Percentiles rank a stretch among this genome's conserved stretches.
phyloP scores from a whole-genome alignment of 2,113 vertebrate genomes.

The Zosterops japonicus region DNA sequence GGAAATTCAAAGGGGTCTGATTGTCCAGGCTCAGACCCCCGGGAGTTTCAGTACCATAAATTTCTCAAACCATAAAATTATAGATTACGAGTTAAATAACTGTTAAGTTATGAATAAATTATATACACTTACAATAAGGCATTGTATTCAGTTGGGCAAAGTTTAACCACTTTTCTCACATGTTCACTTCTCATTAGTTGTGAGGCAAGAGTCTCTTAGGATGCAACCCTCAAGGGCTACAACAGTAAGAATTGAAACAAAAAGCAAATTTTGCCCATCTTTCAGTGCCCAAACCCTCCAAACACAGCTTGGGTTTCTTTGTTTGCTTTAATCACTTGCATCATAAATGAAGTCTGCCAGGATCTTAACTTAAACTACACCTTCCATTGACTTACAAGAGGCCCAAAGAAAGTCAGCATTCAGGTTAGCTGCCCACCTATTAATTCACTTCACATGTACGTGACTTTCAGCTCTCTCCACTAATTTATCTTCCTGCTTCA shows the following conservation, averaged over 20 bases:
- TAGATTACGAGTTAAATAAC: neutral
- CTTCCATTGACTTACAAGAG: neutral
- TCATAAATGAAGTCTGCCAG: neutral
- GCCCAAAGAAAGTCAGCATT: neutral
- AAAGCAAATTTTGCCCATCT: neutral
- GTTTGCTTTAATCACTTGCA: neutral
- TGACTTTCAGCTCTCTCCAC: neutral
- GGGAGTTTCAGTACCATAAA: neutral
- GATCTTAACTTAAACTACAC: neutral
- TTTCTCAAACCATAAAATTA: neutral
- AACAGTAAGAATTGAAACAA: neutral
- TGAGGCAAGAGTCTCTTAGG: neutral
- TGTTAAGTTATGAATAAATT: neutral
- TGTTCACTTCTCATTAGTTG: neutral
- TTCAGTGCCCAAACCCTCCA: neutral
- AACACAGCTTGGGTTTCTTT: neutral
- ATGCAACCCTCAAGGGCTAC: accelerated
- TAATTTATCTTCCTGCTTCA: neutral
- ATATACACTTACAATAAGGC: neutral
- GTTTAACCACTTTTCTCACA: neutral
- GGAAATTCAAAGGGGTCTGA: neutral
- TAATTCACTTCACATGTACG: neutral
- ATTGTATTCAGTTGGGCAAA: neutral
- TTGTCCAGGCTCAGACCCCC: neutral
- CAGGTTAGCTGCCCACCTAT: neutral